Conservation (phyloP, 2,797 vertebrate species). For the Pangasius larnaudii region DNA sequence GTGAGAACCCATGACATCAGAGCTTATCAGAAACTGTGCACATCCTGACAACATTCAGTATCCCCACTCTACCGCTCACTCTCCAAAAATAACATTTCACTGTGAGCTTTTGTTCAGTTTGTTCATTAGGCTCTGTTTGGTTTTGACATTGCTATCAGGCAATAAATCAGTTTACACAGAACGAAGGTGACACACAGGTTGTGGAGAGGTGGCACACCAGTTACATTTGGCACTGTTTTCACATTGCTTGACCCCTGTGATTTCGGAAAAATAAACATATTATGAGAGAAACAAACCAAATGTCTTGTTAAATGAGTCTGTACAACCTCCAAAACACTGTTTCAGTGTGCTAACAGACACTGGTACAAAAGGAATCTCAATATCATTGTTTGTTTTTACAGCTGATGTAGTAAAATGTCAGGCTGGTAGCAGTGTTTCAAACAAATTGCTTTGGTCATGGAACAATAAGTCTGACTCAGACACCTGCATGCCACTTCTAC, state of each 20-base stretch:
- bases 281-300: constrained; percentile 26
- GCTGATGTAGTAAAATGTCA: not conserved
- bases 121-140: constrained; percentile 39
- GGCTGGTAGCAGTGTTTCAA: not conserved
- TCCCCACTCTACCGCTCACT: not conserved
- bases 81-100: not conserved
- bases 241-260: not conserved
- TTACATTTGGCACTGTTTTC: constrained; percentile 13
- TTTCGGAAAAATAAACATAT: constrained; percentile 20
- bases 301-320: constrained; percentile 4
- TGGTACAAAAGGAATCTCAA: not conserved
- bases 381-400: not conserved
- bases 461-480: not conserved
- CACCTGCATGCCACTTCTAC: not conserved
- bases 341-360: not conserved
- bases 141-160: constrained; percentile 20
- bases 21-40: constrained; percentile 26
- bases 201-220: not conserved
- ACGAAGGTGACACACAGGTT: not conserved
- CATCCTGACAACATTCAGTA: constrained; percentile 23
- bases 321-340: not conserved
- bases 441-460: not conserved
- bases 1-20: constrained; percentile 39
- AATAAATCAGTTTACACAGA: constrained; percentile 33
- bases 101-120: constrained; percentile 24